Conservation (phyloP, 2,113 vertebrate species). For the Cyanoliseus patagonus region DNA sequence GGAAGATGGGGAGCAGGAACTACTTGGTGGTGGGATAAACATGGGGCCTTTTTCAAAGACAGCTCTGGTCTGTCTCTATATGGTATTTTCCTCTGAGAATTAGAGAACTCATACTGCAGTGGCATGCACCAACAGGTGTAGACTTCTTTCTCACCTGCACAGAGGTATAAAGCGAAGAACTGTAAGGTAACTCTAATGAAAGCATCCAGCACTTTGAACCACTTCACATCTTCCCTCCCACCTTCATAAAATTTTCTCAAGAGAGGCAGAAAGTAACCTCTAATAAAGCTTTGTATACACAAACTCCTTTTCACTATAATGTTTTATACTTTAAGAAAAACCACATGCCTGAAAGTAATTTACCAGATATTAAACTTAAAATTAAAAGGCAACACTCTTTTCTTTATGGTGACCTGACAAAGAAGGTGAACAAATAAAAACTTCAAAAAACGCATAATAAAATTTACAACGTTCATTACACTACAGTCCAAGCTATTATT, state of each 20-base stretch:
- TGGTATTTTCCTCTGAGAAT: rapidly evolving
- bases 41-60: background rate
- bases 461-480: background rate
- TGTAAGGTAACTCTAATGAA: background rate
- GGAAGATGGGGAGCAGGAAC: background rate
- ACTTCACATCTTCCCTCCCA: background rate
- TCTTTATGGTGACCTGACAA: background rate
- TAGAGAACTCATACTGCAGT: background rate
- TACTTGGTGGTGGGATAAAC: background rate
- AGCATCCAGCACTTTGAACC: background rate
- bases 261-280: background rate
- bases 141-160: background rate
- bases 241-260: background rate
- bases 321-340: background rate
- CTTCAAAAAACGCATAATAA: background rate
- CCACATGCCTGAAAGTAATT: background rate
- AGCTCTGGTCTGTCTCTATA: background rate
- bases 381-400: slow-evolving; percentile 28
- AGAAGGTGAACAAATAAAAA: background rate
- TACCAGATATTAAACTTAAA: slow-evolving; percentile 14
- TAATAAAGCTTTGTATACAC: background rate
- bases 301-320: background rate
- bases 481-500: background rate
- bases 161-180: background rate
- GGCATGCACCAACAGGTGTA: background rate